Evolutionary conservation across 53 echinoderm and acorn worm species (phyloP).

Genomic region (Hippasteria phrygiana): DNA sequence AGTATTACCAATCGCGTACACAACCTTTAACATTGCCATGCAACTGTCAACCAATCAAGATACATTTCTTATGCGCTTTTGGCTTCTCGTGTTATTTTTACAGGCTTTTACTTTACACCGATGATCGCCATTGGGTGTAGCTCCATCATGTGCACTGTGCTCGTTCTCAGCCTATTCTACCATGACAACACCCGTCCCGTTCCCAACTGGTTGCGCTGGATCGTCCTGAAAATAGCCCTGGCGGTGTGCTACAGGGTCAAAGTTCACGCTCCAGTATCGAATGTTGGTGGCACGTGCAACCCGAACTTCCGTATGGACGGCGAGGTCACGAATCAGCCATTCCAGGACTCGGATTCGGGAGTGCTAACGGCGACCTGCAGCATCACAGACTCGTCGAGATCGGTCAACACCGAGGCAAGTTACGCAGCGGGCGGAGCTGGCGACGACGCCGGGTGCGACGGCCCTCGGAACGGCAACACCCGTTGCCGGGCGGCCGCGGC

Average conservation of each 20-base stretch:
- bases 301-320: slow-evolving; percentile 6
- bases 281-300: slow-evolving; percentile 8
- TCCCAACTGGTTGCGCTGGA: slow-evolving; percentile 13
- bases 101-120: slow-evolving; percentile 67
- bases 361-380: slow-evolving; percentile 31
- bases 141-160: slow-evolving; percentile 47
- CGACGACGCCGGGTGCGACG: neutral
- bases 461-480: neutral
- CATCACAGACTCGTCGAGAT: slow-evolving; percentile 29
- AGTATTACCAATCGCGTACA: too few relatives aligned
- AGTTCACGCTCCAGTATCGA: neutral
- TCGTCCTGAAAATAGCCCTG: slow-evolving; percentile 6
- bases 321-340: neutral
- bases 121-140: slow-evolving; percentile 66
- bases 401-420: neutral
- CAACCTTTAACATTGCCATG: too few relatives aligned
- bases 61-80: too few relatives aligned
- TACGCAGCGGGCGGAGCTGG: neutral
- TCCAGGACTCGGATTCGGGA: slow-evolving; percentile 18
- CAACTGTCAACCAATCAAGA: too few relatives aligned
- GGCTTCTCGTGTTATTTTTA: neutral
- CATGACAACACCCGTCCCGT: slow-evolving; percentile 30
- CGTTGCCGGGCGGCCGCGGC: slow-evolving; percentile 8
- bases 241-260: slow-evolving; percentile 25
- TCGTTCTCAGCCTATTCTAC: slow-evolving; percentile 44